Evolutionary conservation across 2,888 invertebrate species (phyloP).

Genomic region (Plebejus anna): DNA sequence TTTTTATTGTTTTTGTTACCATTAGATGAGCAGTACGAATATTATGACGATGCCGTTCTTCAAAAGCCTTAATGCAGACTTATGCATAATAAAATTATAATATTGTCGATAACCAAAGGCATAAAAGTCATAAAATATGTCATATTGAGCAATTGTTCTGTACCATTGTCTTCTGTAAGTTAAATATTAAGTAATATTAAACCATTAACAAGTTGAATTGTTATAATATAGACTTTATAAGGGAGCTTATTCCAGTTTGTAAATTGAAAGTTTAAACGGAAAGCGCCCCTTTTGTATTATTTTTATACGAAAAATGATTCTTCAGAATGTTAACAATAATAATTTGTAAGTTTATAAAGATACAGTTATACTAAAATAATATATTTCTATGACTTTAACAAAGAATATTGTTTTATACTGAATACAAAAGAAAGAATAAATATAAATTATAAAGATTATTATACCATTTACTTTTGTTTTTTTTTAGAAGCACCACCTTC

Average conservation of each 20-base stretch:
- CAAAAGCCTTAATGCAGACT: conserved; percentile 1
- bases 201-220: conserved; percentile 78
- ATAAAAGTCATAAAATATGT: conserved; percentile 11
- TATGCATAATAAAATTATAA: conserved; percentile 18
- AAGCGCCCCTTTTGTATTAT: conserved; percentile 69
- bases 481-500: conserved; percentile 43
- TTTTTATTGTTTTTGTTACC: conserved; percentile 79
- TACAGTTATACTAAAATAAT: conserved; percentile 78
- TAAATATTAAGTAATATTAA: conserved; percentile 69
- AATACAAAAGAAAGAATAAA: conserved; percentile 69
- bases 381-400: conserved; percentile 80
- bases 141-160: conserved; percentile 58
- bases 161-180: conserved; percentile 76
- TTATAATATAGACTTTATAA: conserved; percentile 67
- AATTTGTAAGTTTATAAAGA: conserved; percentile 78
- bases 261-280: conserved; percentile 37
- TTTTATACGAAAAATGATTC: conserved; percentile 71
- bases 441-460: conserved; percentile 79
- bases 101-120: conserved; percentile 13
- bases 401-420: conserved; percentile 79
- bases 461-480: conserved; percentile 69
- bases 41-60: conserved; percentile 8
- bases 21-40: conserved; percentile 65
- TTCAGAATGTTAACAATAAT: conserved; percentile 78
- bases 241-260: conserved; percentile 48